Evolutionary conservation across 1,140 invertebrate species (phyloP), one percentile per base, ranked within the genome.

Genomic region (Aphelenchoides besseyi): DNA sequence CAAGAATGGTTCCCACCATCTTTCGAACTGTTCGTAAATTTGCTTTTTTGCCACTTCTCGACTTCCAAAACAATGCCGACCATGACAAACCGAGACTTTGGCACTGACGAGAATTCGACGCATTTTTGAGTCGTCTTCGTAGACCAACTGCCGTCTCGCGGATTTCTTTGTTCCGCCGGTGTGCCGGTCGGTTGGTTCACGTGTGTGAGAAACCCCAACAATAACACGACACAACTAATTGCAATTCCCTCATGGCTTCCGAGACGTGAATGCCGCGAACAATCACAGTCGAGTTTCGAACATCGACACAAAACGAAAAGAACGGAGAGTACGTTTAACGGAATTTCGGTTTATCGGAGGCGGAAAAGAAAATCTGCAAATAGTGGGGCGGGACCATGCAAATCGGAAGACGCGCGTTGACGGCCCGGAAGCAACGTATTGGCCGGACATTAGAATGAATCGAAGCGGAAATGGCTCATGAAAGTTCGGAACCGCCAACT

Each of bases 61-160:
- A n/a, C n/a, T n/a, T n/a, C n/a, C n/a, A n/a, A n/a, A n/a, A n/a
- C n/a, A n/a, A n/a, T n/a, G n/a, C n/a, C n/a, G n/a, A n/a, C n/a
- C n/a, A n/a, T n/a, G n/a, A n/a, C n/a, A n/a, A n/a, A n/a, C n/a
- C n/a, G n/a, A n/a, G n/a, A n/a, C n/a, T n/a, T n/a, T n/a, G n/a
- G n/a, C n/a, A n/a, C n/a, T n/a, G n/a, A n/a, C n/a, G n/a, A n/a
- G n/a, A n/a, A n/a, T n/a, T n/a, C n/a, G 41, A 48, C 41, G 41
- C 41, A 48, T 48, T 48, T 48, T 48, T 23, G 41, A 48, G 41
- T n/a, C 41, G 41, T 48, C 41, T 48, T 48, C 41, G n/a, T n/a
- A n/a, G n/a, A n/a, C n/a, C n/a, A n/a, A n/a, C n/a, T n/a, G n/a
- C n/a, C n/a, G 23, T 48, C 23, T 48, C 41, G 12, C 41, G 41